Percentiles rank a stretch among this genome's conserved stretches.
Evolutionary conservation across 2,797 vertebrate genomes (phyloP).

Genomic region (Bradypodion ventrale): DNA sequence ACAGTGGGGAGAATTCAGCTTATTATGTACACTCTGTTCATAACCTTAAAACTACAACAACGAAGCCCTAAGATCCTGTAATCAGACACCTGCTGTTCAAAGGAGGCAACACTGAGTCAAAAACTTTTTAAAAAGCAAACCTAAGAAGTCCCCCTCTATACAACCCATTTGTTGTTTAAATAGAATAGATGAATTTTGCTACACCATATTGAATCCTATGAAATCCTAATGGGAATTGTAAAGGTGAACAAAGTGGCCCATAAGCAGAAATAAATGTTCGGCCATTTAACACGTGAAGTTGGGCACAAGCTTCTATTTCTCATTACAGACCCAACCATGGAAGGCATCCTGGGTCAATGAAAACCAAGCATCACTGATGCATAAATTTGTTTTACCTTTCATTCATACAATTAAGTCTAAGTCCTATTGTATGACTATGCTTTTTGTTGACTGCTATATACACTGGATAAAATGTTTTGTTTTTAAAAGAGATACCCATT

Average conservation of each 20-base stretch:
- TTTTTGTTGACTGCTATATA: conserved; percentile 11
- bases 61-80: neutral
- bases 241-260: conserved; percentile 44
- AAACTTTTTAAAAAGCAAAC: conserved; percentile 2
- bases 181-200: conserved; percentile 40
- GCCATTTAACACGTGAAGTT: neutral
- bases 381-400: conserved; percentile 32
- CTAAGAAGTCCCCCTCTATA: neutral
- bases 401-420: neutral
- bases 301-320: neutral
- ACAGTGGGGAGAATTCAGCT: conserved; percentile 48
- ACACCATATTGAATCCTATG: conserved; percentile 23
- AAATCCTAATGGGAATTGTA: conserved; percentile 36
- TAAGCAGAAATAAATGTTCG: conserved; percentile 44
- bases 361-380: conserved; percentile 41
- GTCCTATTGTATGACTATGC: neutral
- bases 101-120: conserved; percentile 38
- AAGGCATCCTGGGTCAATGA: neutral
- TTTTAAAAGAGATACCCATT: neutral
- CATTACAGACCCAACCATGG: neutral
- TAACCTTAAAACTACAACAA: conserved; percentile 1
- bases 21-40: conserved; percentile 49
- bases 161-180: conserved; percentile 50
- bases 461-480: neutral
- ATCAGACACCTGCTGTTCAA: conserved; percentile 42